Conservation (phyloP, 2,888 invertebrate genomes). For the Tenthredo notha region DNA sequence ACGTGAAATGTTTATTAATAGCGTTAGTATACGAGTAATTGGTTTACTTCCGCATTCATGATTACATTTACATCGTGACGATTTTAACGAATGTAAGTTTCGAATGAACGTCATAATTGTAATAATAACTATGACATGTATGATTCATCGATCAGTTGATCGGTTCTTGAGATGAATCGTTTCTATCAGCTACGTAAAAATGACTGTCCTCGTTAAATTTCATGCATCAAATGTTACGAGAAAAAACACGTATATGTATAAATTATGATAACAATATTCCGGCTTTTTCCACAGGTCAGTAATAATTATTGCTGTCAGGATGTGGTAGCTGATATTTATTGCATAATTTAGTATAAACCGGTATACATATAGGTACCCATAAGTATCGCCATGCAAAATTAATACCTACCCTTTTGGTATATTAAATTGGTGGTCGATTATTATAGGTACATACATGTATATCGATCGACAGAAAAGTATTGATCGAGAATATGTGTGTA, state of each 20-base stretch:
- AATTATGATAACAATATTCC: not conserved
- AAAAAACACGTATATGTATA: not conserved
- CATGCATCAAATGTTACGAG: not conserved
- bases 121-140: slow-evolving; percentile 48
- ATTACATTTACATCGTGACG: not conserved
- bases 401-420: not conserved
- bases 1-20: slow-evolving; percentile 16
- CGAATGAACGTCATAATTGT: not conserved
- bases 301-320: not conserved
- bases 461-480: slow-evolving; percentile 16
- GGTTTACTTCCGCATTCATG: slow-evolving; percentile 37
- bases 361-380: not conserved
- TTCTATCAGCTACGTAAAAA: not conserved
- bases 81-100: not conserved
- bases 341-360: slow-evolving; percentile 7
- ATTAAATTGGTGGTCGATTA: not conserved
- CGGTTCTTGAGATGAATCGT: not conserved
- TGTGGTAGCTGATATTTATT: slow-evolving; percentile 20
- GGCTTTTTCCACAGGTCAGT: not conserved
- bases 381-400: not conserved
- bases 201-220: not conserved
- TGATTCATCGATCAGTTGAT: slow-evolving; percentile 18
- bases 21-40: not conserved
- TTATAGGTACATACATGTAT: not conserved
- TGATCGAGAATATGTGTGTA: not conserved